Evolutionary conservation across 2,888 invertebrate species (phyloP), one percentile per base, ranked within the genome.

Genomic region (Oithona nana): DNA sequence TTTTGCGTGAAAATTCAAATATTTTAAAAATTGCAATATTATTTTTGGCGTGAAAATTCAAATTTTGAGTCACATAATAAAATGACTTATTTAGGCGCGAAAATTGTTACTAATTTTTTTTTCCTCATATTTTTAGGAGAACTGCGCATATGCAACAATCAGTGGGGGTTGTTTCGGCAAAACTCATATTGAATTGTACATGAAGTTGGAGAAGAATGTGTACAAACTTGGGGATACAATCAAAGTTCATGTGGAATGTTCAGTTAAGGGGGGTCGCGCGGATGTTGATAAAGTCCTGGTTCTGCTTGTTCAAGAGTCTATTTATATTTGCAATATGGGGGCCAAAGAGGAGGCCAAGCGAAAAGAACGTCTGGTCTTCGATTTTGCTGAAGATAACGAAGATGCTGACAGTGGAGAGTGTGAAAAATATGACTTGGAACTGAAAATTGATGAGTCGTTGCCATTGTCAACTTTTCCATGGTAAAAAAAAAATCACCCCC

Each of bases 181-280:
- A 54, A 54, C 54, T 3, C 54, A 54, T 11, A 26, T 54, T 20
- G 54, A 54, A 26, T 26, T 54, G 54, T 54, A 54, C 54, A 54
- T 54, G 54, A 54, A 26, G 26, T 54, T 54, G 26, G 54, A 54
- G 6, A 2, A 22, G 26, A 54, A 54, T 22, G 26, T 22, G 24
- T 54, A 24, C 54, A 54, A 54, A 11, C 54, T 54, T 2, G 54
- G 54, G 3, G 54, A 54, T 3, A 54, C 54, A 20, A 54, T 54
- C 26, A 20, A 20, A 26, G 54, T 54, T 26, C 54, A 54, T 24
- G 54, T 54, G 3, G 54, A 54, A 24, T 54, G 54, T 26, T 16
- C 24, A 24, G 22, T 54, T 3, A 26, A 54, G 24, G 54, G 54
- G 1, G 54, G 54, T 16, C 20, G 26, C 13, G 54, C 54, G 3